These are phyloP conservation scores for Listronotus oregonensis DNA, from an alignment of 1,140 invertebrate species.

Conservation along the genomic window DNA sequence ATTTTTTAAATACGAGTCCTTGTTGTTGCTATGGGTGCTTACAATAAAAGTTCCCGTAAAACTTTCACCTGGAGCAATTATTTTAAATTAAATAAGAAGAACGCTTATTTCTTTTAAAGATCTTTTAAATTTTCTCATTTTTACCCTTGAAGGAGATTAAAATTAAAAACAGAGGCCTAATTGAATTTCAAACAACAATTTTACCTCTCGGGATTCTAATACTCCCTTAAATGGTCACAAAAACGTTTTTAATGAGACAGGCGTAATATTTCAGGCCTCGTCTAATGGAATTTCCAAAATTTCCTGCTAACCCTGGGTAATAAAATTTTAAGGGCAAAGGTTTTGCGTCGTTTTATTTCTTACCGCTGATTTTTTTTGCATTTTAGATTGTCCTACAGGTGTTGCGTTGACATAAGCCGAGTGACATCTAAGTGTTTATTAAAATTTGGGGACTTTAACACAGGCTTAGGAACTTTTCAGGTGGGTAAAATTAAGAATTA, in stretches of 20 bases:
- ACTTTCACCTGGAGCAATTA: too few species aligned
- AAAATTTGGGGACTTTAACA: too few species aligned
- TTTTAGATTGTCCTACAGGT: neutral
- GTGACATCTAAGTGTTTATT: too few species aligned
- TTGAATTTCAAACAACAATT: slow-evolving; percentile 11
- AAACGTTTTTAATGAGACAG: slow-evolving; percentile 11
- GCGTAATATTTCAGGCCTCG: slow-evolving; percentile 9
- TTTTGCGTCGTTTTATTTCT: neutral
- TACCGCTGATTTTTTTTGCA: neutral
- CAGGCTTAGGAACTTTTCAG: too few species aligned
- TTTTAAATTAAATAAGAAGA: too few species aligned
- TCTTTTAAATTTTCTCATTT: too few species aligned
- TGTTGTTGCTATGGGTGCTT: too few species aligned
- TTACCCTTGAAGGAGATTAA: neutral
- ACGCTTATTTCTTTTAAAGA: too few species aligned
- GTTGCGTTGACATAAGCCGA: too few species aligned
- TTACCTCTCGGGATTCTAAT: neutral
- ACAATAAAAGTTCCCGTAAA: too few species aligned
- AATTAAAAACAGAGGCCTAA: slow-evolving; percentile 14
- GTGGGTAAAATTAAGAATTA: too few species aligned
- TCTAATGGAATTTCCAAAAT: slow-evolving; percentile 8
- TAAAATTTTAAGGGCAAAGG: neutral
- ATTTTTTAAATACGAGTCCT: too few species aligned
- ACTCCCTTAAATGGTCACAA: slow-evolving; percentile 7
- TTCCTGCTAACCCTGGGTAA: neutral